phyloP scores from a whole-genome alignment of 2,888 invertebrate genomes.

The Phytoseiulus persimilis region DNA sequence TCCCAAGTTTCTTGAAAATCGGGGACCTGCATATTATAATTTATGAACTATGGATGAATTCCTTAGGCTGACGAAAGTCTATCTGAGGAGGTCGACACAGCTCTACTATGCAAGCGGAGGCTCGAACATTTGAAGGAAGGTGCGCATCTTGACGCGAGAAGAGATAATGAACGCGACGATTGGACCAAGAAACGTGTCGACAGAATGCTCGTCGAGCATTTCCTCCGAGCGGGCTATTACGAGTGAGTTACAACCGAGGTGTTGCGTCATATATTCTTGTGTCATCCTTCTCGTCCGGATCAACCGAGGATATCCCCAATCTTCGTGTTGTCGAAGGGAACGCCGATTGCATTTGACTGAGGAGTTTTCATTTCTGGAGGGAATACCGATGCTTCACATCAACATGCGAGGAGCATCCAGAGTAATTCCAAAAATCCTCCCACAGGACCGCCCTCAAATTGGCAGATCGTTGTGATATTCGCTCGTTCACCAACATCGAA shows the following conservation, averaged over 20 bases:
- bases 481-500: slow-evolving; percentile 83
- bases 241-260: slow-evolving; percentile 51
- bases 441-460: slow-evolving; percentile 30
- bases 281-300: no score
- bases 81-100: slow-evolving; percentile 79
- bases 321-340: no score
- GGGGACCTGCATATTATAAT: no score
- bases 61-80: slow-evolving; percentile 75
- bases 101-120: slow-evolving; percentile 79
- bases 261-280: not conserved
- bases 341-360: no score
- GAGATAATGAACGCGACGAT: slow-evolving; percentile 57
- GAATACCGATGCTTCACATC: no score
- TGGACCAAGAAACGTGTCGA: slow-evolving; percentile 82
- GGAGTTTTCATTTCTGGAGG: no score
- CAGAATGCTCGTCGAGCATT: slow-evolving; percentile 92
- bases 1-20: no score
- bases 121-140: slow-evolving; percentile 78
- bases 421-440: not conserved
- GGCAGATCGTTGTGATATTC: slow-evolving; percentile 51
- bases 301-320: no score
- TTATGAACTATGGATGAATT: slow-evolving; percentile 23
- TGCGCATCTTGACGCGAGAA: slow-evolving; percentile 38
- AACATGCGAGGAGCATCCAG: not conserved
- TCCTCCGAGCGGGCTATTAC: slow-evolving; percentile 87